Evolutionary conservation across 2,113 vertebrate species (phyloP).

Genomic region (Trichechus manatus): DNA sequence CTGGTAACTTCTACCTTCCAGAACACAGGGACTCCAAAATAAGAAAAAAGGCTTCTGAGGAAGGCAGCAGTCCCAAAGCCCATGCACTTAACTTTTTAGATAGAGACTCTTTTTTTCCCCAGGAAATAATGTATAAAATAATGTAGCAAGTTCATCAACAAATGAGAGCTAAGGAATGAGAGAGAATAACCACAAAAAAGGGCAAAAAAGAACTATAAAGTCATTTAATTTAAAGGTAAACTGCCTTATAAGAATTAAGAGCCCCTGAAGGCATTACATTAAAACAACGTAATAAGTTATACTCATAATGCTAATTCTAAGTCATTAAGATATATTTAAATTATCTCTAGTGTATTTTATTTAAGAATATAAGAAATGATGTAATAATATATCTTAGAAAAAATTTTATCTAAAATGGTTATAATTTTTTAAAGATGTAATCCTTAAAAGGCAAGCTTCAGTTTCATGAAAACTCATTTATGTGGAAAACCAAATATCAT

Average conservation of each 20-base stretch:
- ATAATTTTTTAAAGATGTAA: slow-evolving; percentile 54
- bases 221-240: slow-evolving; percentile 62
- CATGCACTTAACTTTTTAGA: slow-evolving; percentile 52
- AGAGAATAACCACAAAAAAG: slow-evolving; percentile 64
- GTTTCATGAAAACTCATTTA: slow-evolving; percentile 56
- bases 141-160: slow-evolving; percentile 73
- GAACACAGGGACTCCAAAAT: slow-evolving; percentile 52
- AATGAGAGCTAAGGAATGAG: slow-evolving; percentile 75
- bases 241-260: slow-evolving; percentile 55
- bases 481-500: slow-evolving; percentile 48
- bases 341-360: slow-evolving; percentile 48
- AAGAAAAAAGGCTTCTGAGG: slow-evolving; percentile 52
- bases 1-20: slow-evolving; percentile 63
- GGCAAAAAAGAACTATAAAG: slow-evolving; percentile 51
- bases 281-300: slow-evolving; percentile 49
- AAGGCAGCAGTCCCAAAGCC: slow-evolving; percentile 67
- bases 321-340: slow-evolving; percentile 45
- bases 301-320: slow-evolving; percentile 25
- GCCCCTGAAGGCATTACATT: slow-evolving; percentile 34
- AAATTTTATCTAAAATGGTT: slow-evolving; percentile 44
- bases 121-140: slow-evolving; percentile 56
- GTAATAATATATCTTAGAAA: slow-evolving; percentile 11
- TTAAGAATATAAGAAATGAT: slow-evolving; percentile 51
- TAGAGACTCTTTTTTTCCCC: neutral
- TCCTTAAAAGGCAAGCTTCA: slow-evolving; percentile 60